Percentiles rank a stretch among this genome's conserved stretches.
Evolutionary conservation across 2,888 invertebrate genomes (phyloP).

Genomic region (Dyspetes luteomarginatus): DNA sequence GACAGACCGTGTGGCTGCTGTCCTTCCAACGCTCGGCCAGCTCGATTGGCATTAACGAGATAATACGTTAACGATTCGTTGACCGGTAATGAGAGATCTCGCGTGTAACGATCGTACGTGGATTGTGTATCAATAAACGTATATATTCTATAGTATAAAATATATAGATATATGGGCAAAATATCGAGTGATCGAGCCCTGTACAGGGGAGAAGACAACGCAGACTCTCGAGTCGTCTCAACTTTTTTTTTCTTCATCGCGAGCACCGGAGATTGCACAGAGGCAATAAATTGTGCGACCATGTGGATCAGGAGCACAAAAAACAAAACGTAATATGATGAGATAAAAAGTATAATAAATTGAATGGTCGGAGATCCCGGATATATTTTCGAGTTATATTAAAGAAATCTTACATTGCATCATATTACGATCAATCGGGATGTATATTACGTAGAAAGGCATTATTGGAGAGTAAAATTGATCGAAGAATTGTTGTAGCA

Average conservation of each 20-base stretch:
- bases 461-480: slow-evolving; percentile 57
- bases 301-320: slow-evolving; percentile 31
- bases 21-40: slow-evolving; percentile 51
- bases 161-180: not conserved
- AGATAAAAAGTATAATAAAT: slow-evolving; percentile 60
- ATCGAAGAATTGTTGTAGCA: slow-evolving; percentile 50
- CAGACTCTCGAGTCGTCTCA: slow-evolving; percentile 48
- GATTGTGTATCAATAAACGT: slow-evolving; percentile 65
- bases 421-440: slow-evolving; percentile 16
- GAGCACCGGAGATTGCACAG: slow-evolving; percentile 10
- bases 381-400: slow-evolving; percentile 41
- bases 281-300: slow-evolving; percentile 68
- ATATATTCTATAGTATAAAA: slow-evolving; percentile 4
- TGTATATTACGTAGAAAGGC: slow-evolving; percentile 4
- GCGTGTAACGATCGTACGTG: slow-evolving; percentile 71
- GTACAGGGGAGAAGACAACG: slow-evolving; percentile 46
- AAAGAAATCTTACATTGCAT: slow-evolving; percentile 30
- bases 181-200: slow-evolving; percentile 11
- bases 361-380: slow-evolving; percentile 56
- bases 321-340: slow-evolving; percentile 55
- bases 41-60: slow-evolving; percentile 64
- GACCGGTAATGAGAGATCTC: slow-evolving; percentile 69
- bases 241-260: slow-evolving; percentile 28
- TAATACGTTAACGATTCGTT: slow-evolving; percentile 68
- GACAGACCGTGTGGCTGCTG: slow-evolving; percentile 42